These are phyloP conservation scores for Phalacrocorax brasilianus DNA, from an alignment of 2,113 vertebrate genomes.

Conservation along the genomic window DNA sequence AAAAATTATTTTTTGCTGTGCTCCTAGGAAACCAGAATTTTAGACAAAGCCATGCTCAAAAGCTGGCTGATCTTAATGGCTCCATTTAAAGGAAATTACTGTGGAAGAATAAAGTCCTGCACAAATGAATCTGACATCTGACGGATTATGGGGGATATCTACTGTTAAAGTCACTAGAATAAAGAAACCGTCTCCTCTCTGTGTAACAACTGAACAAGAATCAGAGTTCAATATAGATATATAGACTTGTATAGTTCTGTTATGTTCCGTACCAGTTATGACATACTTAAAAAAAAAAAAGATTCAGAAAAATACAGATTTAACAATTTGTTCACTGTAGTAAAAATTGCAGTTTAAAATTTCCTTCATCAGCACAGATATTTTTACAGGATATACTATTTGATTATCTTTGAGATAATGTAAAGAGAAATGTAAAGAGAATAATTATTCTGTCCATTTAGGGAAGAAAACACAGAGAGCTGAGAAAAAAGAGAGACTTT, in stretches of 20 bases:
- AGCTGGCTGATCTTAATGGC: background rate
- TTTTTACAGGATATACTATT: background rate
- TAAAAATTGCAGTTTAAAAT: background rate
- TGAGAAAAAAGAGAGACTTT: background rate
- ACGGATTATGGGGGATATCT: background rate
- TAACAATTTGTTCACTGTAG: background rate
- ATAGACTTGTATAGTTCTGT: background rate
- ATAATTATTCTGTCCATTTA: background rate
- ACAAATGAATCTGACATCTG: background rate
- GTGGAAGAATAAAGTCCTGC: background rate
- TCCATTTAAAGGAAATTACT: background rate
- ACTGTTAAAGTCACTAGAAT: background rate
- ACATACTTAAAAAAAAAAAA: background rate
- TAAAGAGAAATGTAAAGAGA: background rate
- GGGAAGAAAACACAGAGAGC: background rate
- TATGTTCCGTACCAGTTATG: background rate
- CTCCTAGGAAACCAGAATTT: background rate
- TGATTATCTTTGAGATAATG: background rate
- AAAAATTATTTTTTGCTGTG: background rate
- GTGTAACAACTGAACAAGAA: background rate
- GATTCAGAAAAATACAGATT: background rate
- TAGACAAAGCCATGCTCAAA: background rate
- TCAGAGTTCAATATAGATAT: background rate
- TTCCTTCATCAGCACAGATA: background rate
- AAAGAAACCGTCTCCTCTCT: background rate